Base-by-base conservation (phyloP, 2,888 invertebrate genomes). In the Sesamia inferens region DNA sequence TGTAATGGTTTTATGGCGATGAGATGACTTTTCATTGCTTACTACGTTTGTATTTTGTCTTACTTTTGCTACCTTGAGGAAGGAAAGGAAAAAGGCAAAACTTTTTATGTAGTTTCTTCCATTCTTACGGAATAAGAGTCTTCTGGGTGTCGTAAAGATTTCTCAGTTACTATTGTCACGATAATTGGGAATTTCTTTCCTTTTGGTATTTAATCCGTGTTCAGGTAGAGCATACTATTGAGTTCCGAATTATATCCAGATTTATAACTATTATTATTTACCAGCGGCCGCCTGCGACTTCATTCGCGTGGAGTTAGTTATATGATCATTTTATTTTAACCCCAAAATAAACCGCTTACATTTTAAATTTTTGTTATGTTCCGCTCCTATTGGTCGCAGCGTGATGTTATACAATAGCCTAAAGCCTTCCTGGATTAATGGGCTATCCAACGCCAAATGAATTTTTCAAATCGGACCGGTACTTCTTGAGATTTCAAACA, bases 1-100 rank as follows among this genome's bases (percentile, higher is more conserved):
- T 79, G 51, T 57, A 68, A 65, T 10, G 39, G 31, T 31, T 61
- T 57, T 51, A 75, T 31, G 22, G 8, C 11, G 31, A 44, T 72
- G 71, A 14, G 55, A 8, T 42, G 22, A 42, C 10, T 71, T 55
- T 69, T 69, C n/a, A 54, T n/a, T n/a, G n/a, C n/a, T 5, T 54
- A 11, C n/a, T 22, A 54, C 54, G 1, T 22, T 16, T 58, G 24
- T 24, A 8, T n/a, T 1, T 39, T 62, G 24, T 39, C 7, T 58
- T 39, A 47, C 5, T 19, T 31, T 62, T 63, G 22, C 14, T 19
- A 48, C 5, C 10, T 14, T 8, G 4, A 16, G 13, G 16, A 44
- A 31, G 5, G 19, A n/a, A 39, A 42, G n/a, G 19, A 51, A 22
- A 13, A 22, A 13, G 22, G 5, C n/a, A 0, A 14, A 22, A 2